These are phyloP conservation scores for Grammomys dolichurus DNA, from an alignment of 2,113 vertebrate genomes.

Conservation along the genomic window DNA sequence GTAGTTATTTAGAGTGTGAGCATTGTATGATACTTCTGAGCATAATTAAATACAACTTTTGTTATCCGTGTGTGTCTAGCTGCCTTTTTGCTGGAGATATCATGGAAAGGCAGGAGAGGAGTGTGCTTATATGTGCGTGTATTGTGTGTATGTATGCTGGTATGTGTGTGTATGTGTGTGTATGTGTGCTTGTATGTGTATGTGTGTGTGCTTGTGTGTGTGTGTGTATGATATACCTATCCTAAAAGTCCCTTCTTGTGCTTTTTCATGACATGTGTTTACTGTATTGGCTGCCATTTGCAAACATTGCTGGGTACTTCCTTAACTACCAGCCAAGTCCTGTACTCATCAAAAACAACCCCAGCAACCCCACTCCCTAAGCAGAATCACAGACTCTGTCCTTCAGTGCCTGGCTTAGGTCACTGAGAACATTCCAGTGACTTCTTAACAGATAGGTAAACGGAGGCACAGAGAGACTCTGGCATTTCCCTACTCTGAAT, in stretches of 20 bases:
- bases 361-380: neutral
- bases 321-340: neutral
- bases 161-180: neutral
- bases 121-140: neutral
- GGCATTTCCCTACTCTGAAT: neutral
- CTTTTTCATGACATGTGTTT: neutral
- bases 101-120: too few species aligned
- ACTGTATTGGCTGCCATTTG: rapidly evolving
- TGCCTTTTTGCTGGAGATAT: neutral
- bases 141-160: neutral
- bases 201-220: neutral
- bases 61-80: neutral
- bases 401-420: neutral
- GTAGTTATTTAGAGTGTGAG: neutral
- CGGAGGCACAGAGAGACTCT: neutral
- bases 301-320: neutral
- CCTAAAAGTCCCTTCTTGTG: neutral
- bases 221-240: neutral
- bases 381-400: neutral
- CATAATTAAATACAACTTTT: neutral
- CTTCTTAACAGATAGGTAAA: neutral
- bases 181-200: neutral
- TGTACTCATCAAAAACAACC: neutral
- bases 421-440: neutral
- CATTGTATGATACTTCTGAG: neutral